Base-by-base conservation (phyloP, 2,113 vertebrate genomes). In the Platichthys stellatus region DNA sequence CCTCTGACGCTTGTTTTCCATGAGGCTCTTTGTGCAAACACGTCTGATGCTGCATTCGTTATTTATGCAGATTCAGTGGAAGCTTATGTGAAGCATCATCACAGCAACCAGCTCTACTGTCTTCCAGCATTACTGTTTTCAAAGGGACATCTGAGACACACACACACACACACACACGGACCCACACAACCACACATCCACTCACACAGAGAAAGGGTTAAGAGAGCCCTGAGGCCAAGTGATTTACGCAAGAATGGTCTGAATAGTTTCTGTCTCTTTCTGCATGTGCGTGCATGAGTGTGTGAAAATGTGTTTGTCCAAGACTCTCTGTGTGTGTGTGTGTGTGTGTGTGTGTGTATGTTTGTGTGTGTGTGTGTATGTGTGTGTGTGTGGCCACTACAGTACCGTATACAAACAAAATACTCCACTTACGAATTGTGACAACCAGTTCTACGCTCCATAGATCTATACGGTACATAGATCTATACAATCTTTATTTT, bases 201-300 rank as follows among this genome's bases (percentile, higher is more conserved):
- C 70, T 47, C 77, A 73, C 72, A 80, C 28, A 87, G 81, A 88
- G 82, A 90, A 82, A 89, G 91, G 92, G 91, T 92, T 92, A 92
- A 94, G 84, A 93, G 90, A 91, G 89, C 92, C 92, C 92, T 31
- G 81, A 91, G 93, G 93, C 92, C 90, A 90, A 91, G 88, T 89
- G 88, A 89, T 93, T 93, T 90, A 86, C 91, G 82, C 88, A 90
- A 90, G 90, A 90, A 92, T 90, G 80, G 88, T 59, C 82, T 90
- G 87, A 91, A 86, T 81, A 74, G 72, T 89, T 81, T 72, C 90
- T 83, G 86, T 85, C 78, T 92, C 80, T 79, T 84, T 87, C 82
- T 90, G 81, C 76, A 60, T 75, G 73, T 66, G 74, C 67, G 58
- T 43, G 54, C 18, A 12, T 53, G 61, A 51, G 21, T 69, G 66